These are phyloP conservation scores for Mercenaria mercenaria DNA, from an alignment of 1,140 invertebrate genomes.

Conservation along the genomic window DNA sequence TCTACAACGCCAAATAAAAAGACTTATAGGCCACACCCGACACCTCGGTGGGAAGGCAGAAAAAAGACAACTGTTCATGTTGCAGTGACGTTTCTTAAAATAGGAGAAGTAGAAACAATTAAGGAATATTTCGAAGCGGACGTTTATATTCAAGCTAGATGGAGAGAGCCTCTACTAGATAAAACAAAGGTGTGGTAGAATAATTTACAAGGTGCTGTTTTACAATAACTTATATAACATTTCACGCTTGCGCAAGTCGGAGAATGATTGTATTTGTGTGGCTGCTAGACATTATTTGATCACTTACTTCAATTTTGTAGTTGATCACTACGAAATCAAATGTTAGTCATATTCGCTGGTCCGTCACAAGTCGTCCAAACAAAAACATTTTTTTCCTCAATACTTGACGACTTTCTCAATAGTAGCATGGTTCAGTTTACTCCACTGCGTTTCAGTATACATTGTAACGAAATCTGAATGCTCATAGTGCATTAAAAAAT, in stretches of 20 bases:
- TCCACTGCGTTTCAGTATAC: too few relatives aligned
- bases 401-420: too few relatives aligned
- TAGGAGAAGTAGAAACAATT: constrained; percentile 83
- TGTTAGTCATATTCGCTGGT: too few relatives aligned
- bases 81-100: constrained; percentile 82
- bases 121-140: constrained; percentile 83
- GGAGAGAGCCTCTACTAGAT: constrained; percentile 78
- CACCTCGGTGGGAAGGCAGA: constrained; percentile 42
- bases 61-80: constrained; percentile 72
- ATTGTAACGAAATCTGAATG: too few relatives aligned
- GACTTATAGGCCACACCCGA: constrained; percentile 28
- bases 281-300: too few relatives aligned
- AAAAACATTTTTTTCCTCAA: too few relatives aligned
- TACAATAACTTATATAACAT: background rate
- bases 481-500: too few relatives aligned
- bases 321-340: too few relatives aligned
- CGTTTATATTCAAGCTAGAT: constrained; percentile 82
- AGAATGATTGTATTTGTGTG: too few relatives aligned
- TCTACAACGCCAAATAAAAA: background rate
- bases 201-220: background rate
- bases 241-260: background rate
- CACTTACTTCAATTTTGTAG: too few relatives aligned
- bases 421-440: too few relatives aligned
- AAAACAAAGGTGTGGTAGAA: constrained; percentile 62
- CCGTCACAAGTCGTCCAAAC: too few relatives aligned